Percentiles rank a stretch among this genome's conserved stretches.
These are phyloP conservation scores for Ibidorhyncha struthersii DNA, from an alignment of 2,113 vertebrate species.

Conservation along the genomic window DNA sequence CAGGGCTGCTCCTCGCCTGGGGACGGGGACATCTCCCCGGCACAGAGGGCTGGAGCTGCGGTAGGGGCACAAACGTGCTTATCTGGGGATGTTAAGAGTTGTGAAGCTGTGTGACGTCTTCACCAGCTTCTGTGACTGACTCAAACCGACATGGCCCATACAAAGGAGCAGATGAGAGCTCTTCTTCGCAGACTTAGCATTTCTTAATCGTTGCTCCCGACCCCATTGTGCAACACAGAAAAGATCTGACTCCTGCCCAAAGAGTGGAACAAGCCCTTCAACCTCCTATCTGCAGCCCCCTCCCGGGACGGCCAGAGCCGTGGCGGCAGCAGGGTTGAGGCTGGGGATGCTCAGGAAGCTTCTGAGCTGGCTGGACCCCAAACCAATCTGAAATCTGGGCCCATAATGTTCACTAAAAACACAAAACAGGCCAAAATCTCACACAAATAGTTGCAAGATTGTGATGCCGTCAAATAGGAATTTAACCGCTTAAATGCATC, in stretches of 20 bases:
- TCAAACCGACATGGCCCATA: rapidly evolving
- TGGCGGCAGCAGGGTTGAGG: background rate
- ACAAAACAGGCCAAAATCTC: background rate
- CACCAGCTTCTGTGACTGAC: background rate
- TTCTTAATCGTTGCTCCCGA: rapidly evolving
- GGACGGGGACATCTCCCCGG: background rate
- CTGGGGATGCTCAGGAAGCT: background rate
- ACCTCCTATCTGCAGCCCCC: rapidly evolving
- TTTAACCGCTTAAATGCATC: background rate
- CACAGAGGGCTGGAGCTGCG: background rate
- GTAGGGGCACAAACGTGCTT: rapidly evolving
- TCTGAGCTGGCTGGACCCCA: background rate
- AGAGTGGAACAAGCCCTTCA: background rate
- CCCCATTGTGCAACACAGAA: background rate
- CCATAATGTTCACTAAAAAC: background rate
- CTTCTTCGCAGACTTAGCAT: background rate
- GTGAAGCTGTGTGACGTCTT: rapidly evolving
- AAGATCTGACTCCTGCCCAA: background rate
- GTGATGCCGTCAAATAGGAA: background rate
- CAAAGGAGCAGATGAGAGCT: background rate
- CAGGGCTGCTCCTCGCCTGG: background rate
- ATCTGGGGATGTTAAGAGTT: too few relatives aligned
- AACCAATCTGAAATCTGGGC: background rate
- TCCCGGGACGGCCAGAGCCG: background rate
- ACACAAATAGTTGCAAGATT: background rate